These are phyloP conservation scores for Rhinoraja longicauda DNA, from an alignment of 2,797 vertebrate species.

Conservation along the genomic window DNA sequence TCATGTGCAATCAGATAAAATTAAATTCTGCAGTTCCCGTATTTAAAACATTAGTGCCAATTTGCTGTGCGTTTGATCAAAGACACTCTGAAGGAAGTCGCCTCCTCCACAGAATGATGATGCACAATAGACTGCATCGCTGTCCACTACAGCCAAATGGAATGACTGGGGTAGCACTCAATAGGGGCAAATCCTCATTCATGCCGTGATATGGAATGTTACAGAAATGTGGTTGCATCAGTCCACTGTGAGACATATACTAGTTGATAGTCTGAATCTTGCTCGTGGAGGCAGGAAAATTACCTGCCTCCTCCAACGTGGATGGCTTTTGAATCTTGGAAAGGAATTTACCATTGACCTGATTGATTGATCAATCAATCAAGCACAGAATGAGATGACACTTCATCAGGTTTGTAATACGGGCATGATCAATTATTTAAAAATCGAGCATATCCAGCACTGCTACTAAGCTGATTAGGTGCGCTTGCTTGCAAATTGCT, in stretches of 20 bases:
- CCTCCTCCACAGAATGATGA: not conserved
- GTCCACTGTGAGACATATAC: not conserved
- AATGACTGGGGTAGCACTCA: not conserved
- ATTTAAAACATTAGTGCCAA: not conserved
- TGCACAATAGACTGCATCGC: not conserved
- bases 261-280: not conserved
- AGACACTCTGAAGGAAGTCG: not conserved
- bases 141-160: not conserved
- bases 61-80: not conserved
- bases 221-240: not conserved
- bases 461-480: not conserved
- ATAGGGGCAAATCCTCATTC: not conserved
- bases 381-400: not conserved
- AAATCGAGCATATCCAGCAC: not conserved
- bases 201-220: not conserved
- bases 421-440: slow-evolving; percentile 25
- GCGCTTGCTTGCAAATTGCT: not conserved
- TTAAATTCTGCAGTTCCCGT: not conserved
- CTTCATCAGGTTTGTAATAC: not conserved
- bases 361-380: not conserved
- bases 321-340: not conserved
- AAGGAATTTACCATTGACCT: not conserved
- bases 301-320: not conserved
- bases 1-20: not conserved
- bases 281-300: not conserved